Conservation (phyloP, 2,888 invertebrate genomes). For the Ichneumon xanthorius region DNA sequence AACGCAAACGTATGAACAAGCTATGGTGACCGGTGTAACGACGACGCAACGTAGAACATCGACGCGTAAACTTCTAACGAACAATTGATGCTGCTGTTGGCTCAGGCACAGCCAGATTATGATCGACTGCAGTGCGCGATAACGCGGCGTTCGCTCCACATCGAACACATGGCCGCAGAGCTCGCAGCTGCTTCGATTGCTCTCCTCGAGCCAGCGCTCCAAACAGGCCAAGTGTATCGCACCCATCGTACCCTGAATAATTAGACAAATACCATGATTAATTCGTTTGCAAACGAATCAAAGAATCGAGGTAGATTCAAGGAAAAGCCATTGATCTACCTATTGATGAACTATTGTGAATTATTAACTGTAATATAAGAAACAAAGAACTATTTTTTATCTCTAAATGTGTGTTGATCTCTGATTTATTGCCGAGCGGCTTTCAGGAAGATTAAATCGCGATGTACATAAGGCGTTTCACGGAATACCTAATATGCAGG, state of each 20-base stretch:
- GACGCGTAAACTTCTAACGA: slow-evolving; percentile 83
- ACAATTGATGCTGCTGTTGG: slow-evolving; percentile 76
- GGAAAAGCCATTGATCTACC: background rate
- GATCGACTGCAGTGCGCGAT: slow-evolving; percentile 86
- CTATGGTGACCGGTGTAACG: slow-evolving; percentile 87
- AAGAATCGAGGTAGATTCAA: background rate
- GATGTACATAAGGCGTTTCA: background rate
- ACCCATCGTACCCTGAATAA: slow-evolving; percentile 89
- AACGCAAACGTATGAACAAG: slow-evolving; percentile 86
- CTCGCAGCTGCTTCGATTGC: slow-evolving; percentile 90
- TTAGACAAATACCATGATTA: slow-evolving; percentile 77
- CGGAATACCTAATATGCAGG: background rate
- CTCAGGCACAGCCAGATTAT: slow-evolving; percentile 87
- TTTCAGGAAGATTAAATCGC: background rate
- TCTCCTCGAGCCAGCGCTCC: slow-evolving; percentile 91
- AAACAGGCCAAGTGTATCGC: slow-evolving; percentile 90
- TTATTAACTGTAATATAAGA: slow-evolving; percentile 40
- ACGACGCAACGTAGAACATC: slow-evolving; percentile 87
- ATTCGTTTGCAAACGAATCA: slow-evolving; percentile 16
- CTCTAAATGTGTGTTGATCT: background rate
- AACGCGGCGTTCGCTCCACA: slow-evolving; percentile 88
- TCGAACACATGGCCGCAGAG: slow-evolving; percentile 89
- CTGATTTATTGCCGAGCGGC: background rate
- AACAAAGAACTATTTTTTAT: slow-evolving; percentile 47
- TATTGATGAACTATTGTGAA: slow-evolving; percentile 29